Percentiles rank a stretch among this genome's conserved stretches.
Conservation (phyloP, 2,113 vertebrate species). For the Typhlomys cinereus region DNA sequence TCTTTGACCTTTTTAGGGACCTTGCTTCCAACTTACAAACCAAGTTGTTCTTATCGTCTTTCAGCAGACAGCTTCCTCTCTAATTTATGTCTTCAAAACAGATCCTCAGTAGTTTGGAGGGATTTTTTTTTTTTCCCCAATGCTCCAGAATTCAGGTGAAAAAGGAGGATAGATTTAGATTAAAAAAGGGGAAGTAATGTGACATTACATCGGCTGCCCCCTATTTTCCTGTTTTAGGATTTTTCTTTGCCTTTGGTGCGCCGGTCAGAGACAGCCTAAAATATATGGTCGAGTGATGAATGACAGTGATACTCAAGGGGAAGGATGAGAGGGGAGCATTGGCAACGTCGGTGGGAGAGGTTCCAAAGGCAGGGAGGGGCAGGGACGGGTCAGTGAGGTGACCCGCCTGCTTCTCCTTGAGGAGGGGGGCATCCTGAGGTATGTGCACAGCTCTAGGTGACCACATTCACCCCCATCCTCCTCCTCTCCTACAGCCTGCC, state of each 20-base stretch:
- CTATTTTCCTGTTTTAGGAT: not conserved
- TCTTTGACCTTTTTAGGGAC: not conserved
- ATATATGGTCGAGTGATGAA: not conserved
- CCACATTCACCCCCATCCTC: accelerated
- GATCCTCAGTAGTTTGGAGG: not conserved
- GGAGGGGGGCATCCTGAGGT: not conserved
- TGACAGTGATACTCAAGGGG: not conserved
- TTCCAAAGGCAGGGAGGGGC: accelerated
- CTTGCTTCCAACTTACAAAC: not conserved
- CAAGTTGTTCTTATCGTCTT: not conserved
- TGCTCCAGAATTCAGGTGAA: not conserved
- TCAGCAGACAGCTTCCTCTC: not conserved
- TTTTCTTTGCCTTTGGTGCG: not conserved
- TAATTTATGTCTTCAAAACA: not conserved
- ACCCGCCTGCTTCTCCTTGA: not conserved
- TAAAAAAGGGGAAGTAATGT: not conserved
- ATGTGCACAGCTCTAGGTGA: accelerated
- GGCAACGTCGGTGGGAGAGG: not conserved
- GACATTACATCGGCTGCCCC: accelerated
- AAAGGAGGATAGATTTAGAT: not conserved
- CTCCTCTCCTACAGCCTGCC: no score
- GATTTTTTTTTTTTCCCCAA: not conserved
- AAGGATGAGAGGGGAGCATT: not conserved
- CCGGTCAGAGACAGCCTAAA: not conserved
- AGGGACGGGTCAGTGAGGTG: accelerated